Base-by-base conservation (phyloP, 1,140 invertebrate genomes). In the Drosophila tropicalis region DNA sequence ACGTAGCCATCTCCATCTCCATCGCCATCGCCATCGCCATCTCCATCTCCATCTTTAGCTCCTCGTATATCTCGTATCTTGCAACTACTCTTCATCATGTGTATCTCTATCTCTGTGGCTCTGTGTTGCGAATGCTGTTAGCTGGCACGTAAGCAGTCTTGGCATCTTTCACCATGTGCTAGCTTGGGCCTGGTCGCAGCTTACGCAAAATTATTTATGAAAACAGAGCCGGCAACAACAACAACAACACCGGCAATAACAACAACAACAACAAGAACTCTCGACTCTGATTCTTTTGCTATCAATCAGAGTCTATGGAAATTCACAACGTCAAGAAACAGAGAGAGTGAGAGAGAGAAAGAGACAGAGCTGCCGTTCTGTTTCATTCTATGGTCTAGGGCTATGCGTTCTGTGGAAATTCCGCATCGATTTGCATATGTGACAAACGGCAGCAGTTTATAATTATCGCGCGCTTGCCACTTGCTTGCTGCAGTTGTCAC, bases 141-240 rank as follows among this genome's bases (percentile, higher is more conserved):
- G 47, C 56, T 57, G 67, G 83, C 83, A 86, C 83, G 83, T 83
- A 87, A 77, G 83, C 83, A 73, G 82, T 68, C 82, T 79, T 73
- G 80, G 71, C 67, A 78, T 82, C 82, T 85, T 75, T 72, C 44
- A 75, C 77, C 81, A 79, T 84, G 81, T 84, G 80, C 64, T 29
- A 29, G 29, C 29, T 29, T 29, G 29, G 29, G 29, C 5, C 29
- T 83, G 74, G 74, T 13, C 63, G 70, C 68, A 66, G 79, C 84
- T 89, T 87, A 87, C 84, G 84, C 84, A 87, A 89, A 87, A 89
- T 89, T 90, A 87, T 87, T 87, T 83, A 87, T 87, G 73, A 87
- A 87, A 80, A 89, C 83, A 87, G 75, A 71, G 67, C 60, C 81
- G 41, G 60, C 78, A 54, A 55, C 61, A 47, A 19, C 5, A 44